Evolutionary conservation across 2,888 invertebrate genomes (phyloP).

Genomic region (Conus canariensis): DNA sequence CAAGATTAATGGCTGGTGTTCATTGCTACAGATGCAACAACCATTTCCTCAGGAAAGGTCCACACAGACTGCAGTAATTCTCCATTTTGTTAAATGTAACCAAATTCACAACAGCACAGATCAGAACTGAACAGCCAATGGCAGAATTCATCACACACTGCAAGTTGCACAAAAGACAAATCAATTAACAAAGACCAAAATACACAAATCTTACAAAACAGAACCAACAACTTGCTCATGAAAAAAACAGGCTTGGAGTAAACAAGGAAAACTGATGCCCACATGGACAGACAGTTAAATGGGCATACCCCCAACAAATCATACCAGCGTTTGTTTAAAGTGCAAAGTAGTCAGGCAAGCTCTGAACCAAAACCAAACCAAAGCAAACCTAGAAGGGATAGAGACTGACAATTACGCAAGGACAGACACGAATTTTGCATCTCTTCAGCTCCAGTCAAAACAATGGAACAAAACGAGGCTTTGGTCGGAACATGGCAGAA

Average conservation of each 20-base stretch:
- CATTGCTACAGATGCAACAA: background rate
- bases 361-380: background rate
- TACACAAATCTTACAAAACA: background rate
- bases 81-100: background rate
- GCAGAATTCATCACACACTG: too few species aligned
- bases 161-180: background rate
- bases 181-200: background rate
- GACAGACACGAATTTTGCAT: too few species aligned
- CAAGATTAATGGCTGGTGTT: too few species aligned
- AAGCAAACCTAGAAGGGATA: background rate
- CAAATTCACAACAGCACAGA: background rate
- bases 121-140: too few species aligned
- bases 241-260: background rate
- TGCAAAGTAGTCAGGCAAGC: background rate
- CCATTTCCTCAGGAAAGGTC: background rate
- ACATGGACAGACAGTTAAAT: too few species aligned
- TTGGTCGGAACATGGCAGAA: too few species aligned
- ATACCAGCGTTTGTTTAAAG: background rate
- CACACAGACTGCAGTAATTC: background rate
- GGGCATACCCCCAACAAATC: too few species aligned
- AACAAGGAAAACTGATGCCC: background rate
- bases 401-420: too few species aligned
- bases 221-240: background rate
- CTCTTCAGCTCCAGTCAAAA: background rate
- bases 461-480: background rate